Evolutionary conservation across 2,888 invertebrate species (phyloP), one percentile per base, ranked within the genome.

Genomic region (Stenurella melanura): DNA sequence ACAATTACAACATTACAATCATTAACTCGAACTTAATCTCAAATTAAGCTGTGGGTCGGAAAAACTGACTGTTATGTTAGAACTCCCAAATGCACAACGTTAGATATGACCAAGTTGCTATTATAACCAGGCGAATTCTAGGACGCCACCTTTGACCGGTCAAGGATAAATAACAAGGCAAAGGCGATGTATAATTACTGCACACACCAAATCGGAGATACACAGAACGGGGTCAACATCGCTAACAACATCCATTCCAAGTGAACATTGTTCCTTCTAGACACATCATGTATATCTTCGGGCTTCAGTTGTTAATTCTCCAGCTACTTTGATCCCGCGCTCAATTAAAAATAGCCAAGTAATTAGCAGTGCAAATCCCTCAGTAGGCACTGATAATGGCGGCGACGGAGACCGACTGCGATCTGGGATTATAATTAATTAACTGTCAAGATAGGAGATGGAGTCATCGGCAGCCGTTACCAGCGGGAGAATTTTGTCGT

Each of bases 361-460:
- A 77, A 78, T 78, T 78, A 78, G 75, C 75, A 64, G 73, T 75
- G 78, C 69, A 75, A 78, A 73, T 75, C 78, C 78, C 75, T 75
- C 72, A 66, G 74, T 66, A 72, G 73, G 77, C 77, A 75, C 72
- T 75, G 78, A 78, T 73, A 75, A 75, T 78, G 75, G 74, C 76
- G 76, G 77, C 77, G 68, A 58, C 64, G 69, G 69, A 67, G 70
- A 64, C 69, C 77, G 73, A 73, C 77, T 77, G 74, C 61, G 70
- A 73, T 69, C 77, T 60, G 57, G 76, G 74, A 74, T 74, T 77
- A 77, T 74, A 77, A 77, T 77, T 77, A 77, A 77, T 77, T 77
- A 77, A 77, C 68, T 77, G 77, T 77, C 77, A 74, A 73, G 63
- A 74, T 63, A 54, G 56, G 77, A 76, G 73, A 72, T 64, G 72